A percentile compares a stretch with the other conserved stretches of the same genome.
Evolutionary conservation across 2,797 vertebrate species (phyloP).

Genomic region (Erethizon dorsatum): DNA sequence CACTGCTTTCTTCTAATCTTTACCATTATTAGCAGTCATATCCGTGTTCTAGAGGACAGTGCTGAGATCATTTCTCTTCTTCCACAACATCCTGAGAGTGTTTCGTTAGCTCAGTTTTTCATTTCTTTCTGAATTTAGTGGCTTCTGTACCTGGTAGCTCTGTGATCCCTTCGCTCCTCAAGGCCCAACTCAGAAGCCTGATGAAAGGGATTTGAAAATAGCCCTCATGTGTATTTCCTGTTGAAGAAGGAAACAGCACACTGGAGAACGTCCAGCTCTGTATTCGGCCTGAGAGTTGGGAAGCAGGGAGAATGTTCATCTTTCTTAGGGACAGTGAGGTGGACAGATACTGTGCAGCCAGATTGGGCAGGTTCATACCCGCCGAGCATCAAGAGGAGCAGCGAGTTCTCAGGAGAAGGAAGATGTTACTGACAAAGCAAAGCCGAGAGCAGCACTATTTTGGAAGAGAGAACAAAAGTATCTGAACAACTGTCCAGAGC

Average conservation of each 20-base stretch:
- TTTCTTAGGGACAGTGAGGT: neutral
- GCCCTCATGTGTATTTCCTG: constrained; percentile 44
- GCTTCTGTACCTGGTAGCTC: neutral
- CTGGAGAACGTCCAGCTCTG: constrained; percentile 41
- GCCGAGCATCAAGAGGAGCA: constrained; percentile 54
- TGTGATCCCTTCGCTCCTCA: neutral
- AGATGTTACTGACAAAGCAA: neutral
- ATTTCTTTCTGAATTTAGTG: neutral
- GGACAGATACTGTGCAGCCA: neutral
- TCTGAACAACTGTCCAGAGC: neutral
- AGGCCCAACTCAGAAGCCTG: neutral
- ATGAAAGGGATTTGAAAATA: constrained; percentile 66
- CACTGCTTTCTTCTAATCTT: neutral
- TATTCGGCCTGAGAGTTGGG: neutral
- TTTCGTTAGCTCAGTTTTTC: neutral
- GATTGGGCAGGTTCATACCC: constrained; percentile 38
- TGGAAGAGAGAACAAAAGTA: neutral
- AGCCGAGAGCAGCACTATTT: neutral
- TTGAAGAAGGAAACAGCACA: neutral
- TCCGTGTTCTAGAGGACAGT: neutral
- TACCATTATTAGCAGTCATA: neutral
- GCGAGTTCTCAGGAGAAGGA: constrained; percentile 69
- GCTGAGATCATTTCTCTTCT: neutral
- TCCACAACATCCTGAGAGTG: too few relatives aligned
- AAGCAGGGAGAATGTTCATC: neutral